Base-by-base conservation (phyloP, 2,113 vertebrate genomes). In the Neotragus moschatus region DNA sequence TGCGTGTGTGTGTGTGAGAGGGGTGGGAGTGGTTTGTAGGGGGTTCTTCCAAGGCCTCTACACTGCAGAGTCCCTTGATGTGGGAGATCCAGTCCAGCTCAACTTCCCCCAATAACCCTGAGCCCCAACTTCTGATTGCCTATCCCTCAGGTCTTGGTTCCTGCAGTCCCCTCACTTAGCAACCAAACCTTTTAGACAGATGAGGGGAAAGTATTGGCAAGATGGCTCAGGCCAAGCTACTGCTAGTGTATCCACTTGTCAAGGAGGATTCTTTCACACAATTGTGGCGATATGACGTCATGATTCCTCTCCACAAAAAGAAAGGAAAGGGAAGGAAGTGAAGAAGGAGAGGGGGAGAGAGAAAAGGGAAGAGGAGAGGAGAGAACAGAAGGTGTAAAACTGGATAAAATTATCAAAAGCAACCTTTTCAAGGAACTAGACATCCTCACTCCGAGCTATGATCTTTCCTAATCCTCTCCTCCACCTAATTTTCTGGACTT, bases 391-490 rank as follows among this genome's bases (percentile, higher is more conserved):
- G 36, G 17, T 15, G 12, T 75, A 88, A 91, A 60, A 89, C 47
- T 77, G 13, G 23, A 63, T n/a, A 51, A 91, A 81, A 39, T 81
- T 77, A 70, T 94, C 70, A 75, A 91, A 91, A 63, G 39, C 47
- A 66, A 47, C 10, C 45, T 61, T 86, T 86, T 84, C 33, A 61
- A 53, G 16, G n/a, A n/a, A 80, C 2, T 53, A 39, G 43, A 63
- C 39, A 93, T 53, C 56, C 47, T 93, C 17, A 55, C 13, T 89
- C 2, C 0, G 43, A 77, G 49, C 49, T 86, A 60, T 77, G 0
- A n/a, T 95, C 73, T 94, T 84, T 60, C 80, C 55, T 90, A 92
- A 81, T 53, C 66, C 43, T 73, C 61, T 28, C 51, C 63, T 47
- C 39, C 75, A 43, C 45, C 47, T 53, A 47, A 94, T 63, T 92